These are phyloP conservation scores for Conus ventricosus DNA, from an alignment of 1,140 invertebrate species.

Conservation along the genomic window DNA sequence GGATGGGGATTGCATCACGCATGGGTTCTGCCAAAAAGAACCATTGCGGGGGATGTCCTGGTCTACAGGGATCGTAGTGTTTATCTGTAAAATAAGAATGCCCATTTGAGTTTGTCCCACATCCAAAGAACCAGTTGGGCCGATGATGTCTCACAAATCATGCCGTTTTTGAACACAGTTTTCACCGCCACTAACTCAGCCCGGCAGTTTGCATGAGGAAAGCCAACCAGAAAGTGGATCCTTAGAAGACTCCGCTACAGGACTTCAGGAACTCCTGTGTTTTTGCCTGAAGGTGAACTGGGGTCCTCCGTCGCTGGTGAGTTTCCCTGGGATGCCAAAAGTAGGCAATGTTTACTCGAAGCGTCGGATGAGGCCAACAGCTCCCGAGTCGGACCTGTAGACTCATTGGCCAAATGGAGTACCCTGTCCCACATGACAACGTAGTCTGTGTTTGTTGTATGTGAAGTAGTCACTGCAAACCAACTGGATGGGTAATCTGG, in stretches of 20 bases:
- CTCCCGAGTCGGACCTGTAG: too few relatives aligned
- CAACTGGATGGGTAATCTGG: too few relatives aligned
- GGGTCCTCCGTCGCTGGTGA: constrained; percentile 46
- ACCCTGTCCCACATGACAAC: too few relatives aligned
- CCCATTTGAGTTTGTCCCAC: constrained; percentile 42
- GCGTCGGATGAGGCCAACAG: too few relatives aligned
- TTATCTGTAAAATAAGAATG: constrained; percentile 44
- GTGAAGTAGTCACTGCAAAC: too few relatives aligned
- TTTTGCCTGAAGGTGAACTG: constrained; percentile 31
- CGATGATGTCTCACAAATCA: constrained; percentile 35
- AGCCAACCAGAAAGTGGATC: too few relatives aligned
- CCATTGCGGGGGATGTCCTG: constrained; percentile 37
- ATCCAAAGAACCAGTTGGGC: constrained; percentile 37
- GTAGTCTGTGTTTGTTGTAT: too few relatives aligned
- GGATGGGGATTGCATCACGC: constrained; percentile 51
- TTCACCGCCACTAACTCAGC: too few relatives aligned
- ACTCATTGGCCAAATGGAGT: too few relatives aligned
- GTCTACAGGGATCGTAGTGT: constrained; percentile 41
- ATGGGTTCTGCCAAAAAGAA: constrained; percentile 43
- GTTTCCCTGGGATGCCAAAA: constrained; percentile 46
- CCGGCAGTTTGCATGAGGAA: too few relatives aligned
- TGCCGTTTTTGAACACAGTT: too few relatives aligned
- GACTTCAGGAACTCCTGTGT: constrained; percentile 37
- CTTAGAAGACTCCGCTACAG: too few relatives aligned
- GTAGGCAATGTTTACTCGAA: constrained; percentile 45